Evolutionary conservation across 2,797 vertebrate species (phyloP).

Genomic region (Diglossa cyanea): DNA sequence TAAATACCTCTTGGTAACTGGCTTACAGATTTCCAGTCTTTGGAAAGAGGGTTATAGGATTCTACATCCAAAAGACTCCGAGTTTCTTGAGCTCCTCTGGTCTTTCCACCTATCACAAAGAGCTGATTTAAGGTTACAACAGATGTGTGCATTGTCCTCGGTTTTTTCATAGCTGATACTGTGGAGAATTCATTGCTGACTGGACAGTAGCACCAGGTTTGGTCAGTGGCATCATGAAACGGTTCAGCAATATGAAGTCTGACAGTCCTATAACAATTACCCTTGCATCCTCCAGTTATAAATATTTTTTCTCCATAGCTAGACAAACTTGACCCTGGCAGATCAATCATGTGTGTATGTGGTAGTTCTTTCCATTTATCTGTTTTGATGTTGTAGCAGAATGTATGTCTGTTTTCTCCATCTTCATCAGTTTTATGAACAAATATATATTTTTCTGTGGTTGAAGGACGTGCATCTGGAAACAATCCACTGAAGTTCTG

Average conservation of each 20-base stretch:
- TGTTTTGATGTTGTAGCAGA: slow-evolving; percentile 90
- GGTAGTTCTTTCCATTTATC: slow-evolving; percentile 89
- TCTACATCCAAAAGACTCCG: slow-evolving; percentile 89
- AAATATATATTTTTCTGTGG: slow-evolving; percentile 92
- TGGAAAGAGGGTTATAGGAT: slow-evolving; percentile 86
- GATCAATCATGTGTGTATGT: slow-evolving; percentile 79
- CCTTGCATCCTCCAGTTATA: slow-evolving; percentile 91
- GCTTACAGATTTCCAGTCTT: slow-evolving; percentile 87
- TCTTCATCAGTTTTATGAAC: slow-evolving; percentile 94
- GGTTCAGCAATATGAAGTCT: slow-evolving; percentile 89
- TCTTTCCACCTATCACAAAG: slow-evolving; percentile 93
- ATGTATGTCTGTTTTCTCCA: slow-evolving; percentile 81
- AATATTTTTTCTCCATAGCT: slow-evolving; percentile 94
- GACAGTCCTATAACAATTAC: slow-evolving; percentile 86
- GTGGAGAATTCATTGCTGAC: slow-evolving; percentile 80
- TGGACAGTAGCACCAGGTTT: slow-evolving; percentile 94
- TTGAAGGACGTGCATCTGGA: slow-evolving; percentile 88
- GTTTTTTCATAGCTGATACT: slow-evolving; percentile 85
- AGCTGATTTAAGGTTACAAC: slow-evolving; percentile 84
- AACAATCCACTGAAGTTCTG: slow-evolving; percentile 82
- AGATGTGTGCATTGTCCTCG: slow-evolving; percentile 93
- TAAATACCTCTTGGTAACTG: slow-evolving; percentile 89
- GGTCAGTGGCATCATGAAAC: slow-evolving; percentile 88
- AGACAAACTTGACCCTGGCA: slow-evolving; percentile 88
- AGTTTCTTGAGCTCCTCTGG: slow-evolving; percentile 80